phyloP scores from a whole-genome alignment of 2,113 vertebrate species.

The Ctenodactylus gundi region DNA sequence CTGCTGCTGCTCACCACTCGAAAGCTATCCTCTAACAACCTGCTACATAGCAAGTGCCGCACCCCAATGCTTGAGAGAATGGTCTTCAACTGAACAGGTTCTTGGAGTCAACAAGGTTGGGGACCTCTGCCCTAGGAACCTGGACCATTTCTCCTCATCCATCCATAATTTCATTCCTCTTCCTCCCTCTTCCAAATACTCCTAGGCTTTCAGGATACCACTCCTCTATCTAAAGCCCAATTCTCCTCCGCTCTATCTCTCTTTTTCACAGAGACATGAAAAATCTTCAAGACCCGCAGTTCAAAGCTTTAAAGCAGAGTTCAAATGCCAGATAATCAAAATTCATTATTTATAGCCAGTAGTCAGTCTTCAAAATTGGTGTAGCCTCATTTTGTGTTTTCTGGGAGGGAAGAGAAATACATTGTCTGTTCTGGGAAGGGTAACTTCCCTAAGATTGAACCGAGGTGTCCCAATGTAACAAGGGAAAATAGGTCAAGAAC shows the following conservation, averaged over 20 bases:
- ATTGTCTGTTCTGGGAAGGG: background rate
- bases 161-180: background rate
- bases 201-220: background rate
- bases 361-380: slow-evolving; percentile 36
- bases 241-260: background rate
- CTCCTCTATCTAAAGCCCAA: background rate
- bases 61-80: no score
- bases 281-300: background rate
- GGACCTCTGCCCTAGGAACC: no score
- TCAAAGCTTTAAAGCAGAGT: background rate
- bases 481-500: background rate
- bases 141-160: background rate
- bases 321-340: slow-evolving; percentile 5
- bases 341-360: background rate
- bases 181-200: background rate
- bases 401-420: slow-evolving; percentile 25
- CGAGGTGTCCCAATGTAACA: background rate
- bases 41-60: no score
- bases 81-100: no score
- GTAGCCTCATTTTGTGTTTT: background rate
- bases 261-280: background rate
- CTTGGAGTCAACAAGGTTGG: no score
- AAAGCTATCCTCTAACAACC: no score
- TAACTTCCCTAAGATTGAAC: background rate
- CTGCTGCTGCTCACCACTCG: no score